These are phyloP conservation scores for Epinephelus cyanopodus DNA, from an alignment of 2,113 vertebrate genomes.

Conservation along the genomic window DNA sequence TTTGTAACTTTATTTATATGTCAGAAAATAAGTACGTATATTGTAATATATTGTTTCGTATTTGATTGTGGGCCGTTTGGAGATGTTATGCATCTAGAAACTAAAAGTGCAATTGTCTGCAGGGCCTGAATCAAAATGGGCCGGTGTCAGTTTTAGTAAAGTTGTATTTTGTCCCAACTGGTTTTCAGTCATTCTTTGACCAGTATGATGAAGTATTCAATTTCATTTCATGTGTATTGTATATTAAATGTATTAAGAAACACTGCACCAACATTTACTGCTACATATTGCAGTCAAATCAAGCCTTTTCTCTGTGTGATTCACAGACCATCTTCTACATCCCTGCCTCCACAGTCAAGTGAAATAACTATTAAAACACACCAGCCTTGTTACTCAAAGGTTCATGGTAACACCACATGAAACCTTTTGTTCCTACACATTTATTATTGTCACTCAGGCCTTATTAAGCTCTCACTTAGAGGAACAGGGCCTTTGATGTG, in stretches of 20 bases:
- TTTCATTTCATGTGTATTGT: neutral
- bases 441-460: conserved; percentile 38
- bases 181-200: neutral
- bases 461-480: conserved; percentile 17
- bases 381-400: neutral
- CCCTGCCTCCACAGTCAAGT: neutral
- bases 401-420: conserved; percentile 11
- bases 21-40: neutral
- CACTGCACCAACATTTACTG: neutral
- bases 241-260: neutral
- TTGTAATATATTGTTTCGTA: no score
- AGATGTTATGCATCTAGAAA: no score
- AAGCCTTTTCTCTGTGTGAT: neutral
- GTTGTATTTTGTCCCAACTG: neutral
- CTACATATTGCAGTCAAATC: neutral
- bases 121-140: no score
- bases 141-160: no score
- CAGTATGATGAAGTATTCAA: no score
- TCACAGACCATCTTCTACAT: neutral
- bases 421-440: conserved; percentile 23
- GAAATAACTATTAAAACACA: conserved; percentile 11
- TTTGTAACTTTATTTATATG: no score
- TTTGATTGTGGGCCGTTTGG: no score
- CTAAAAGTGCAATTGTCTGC: no score
- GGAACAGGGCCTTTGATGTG: conserved; percentile 43